phyloP scores from a whole-genome alignment of 2,888 invertebrate species.

The Acleris literana region DNA sequence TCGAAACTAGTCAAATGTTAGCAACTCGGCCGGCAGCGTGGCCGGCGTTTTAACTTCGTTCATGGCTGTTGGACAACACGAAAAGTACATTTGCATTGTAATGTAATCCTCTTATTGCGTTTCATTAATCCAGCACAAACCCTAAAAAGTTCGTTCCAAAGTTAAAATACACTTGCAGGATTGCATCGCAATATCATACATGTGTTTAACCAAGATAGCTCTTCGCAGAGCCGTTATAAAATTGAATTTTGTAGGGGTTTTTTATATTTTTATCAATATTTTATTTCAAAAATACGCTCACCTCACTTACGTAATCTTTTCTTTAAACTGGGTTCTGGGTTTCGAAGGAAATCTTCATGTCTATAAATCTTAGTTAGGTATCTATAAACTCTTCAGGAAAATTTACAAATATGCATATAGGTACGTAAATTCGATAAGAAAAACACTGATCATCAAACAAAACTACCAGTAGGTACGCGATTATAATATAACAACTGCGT shows the following conservation, averaged over 20 bases:
- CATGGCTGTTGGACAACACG: conserved; percentile 31
- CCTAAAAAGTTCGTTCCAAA: conserved; percentile 10
- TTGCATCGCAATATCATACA: neutral
- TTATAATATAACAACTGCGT: no score
- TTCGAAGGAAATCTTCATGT: no score
- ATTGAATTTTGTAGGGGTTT: conserved; percentile 14
- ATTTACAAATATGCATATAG: no score
- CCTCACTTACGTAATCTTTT: neutral
- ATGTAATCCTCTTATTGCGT: conserved; percentile 32
- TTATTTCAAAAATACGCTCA: conserved; percentile 12
- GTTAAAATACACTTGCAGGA: conserved; percentile 6
- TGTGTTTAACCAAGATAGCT: conserved; percentile 2
- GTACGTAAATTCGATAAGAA: no score
- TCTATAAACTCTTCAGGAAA: no score
- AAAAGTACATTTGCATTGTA: conserved; percentile 33
- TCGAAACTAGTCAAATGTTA: conserved; percentile 36
- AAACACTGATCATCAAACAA: no score
- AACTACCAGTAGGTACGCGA: no score
- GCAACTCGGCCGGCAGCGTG: conserved; percentile 22
- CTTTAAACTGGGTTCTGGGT: no score
- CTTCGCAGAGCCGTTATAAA: conserved; percentile 19
- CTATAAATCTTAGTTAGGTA: no score
- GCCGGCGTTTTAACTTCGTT: conserved; percentile 32
- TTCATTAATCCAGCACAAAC: conserved; percentile 21
- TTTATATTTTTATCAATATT: conserved; percentile 4